Conservation (phyloP, 2,113 vertebrate species). For the Glaucomys volans region DNA sequence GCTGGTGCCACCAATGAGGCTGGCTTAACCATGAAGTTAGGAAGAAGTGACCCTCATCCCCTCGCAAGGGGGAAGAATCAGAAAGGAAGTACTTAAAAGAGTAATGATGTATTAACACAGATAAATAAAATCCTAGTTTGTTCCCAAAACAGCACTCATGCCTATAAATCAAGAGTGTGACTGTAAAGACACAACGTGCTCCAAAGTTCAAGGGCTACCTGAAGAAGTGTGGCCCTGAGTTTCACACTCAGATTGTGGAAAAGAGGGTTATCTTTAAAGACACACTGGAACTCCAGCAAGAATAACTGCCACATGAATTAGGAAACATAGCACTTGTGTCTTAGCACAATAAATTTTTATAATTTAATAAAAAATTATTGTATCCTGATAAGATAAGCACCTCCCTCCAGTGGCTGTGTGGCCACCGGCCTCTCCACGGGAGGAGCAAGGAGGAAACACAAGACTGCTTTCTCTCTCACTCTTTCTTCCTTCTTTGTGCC, state of each 20-base stretch:
- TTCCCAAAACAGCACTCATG: not conserved
- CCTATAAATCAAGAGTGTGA: not conserved
- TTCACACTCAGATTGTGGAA: not conserved
- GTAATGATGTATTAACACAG: not conserved
- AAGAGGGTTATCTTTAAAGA: constrained; percentile 31
- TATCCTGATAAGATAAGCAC: constrained; percentile 12
- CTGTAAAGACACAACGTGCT: not conserved
- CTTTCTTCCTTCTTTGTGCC: constrained; percentile 49
- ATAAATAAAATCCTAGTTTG: not conserved
- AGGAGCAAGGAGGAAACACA: not conserved
- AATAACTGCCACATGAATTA: not conserved
- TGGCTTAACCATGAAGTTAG: not conserved
- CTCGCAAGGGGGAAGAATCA: not conserved
- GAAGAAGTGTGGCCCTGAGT: not conserved
- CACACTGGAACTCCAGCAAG: not conserved
- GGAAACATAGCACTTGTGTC: not conserved
- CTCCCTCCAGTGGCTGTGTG: not conserved
- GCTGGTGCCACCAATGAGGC: not conserved
- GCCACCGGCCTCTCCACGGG: not conserved
- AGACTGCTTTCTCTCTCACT: constrained; percentile 5
- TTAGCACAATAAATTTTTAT: constrained; percentile 26
- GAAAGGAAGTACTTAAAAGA: constrained; percentile 50
- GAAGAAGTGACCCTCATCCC: not conserved
- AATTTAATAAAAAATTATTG: constrained; percentile 24
- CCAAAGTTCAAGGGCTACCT: too few relatives aligned